These are phyloP conservation scores for Microctenopoma lineatum DNA, from an alignment of 2,797 vertebrate genomes.

Conservation along the genomic window DNA sequence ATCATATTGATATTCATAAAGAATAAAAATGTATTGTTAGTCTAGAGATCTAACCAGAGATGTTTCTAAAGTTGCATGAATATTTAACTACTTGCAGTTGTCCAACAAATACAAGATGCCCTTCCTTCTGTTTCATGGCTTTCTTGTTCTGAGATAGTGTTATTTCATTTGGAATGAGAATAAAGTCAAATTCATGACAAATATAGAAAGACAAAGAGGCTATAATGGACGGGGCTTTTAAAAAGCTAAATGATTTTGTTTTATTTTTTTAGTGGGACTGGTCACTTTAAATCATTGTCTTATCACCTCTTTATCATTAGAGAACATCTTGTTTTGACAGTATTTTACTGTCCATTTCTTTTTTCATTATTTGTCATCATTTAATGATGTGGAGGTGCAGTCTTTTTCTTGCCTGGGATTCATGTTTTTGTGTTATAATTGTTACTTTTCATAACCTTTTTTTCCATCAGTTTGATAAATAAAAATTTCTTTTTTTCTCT, in stretches of 20 bases:
- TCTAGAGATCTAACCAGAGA: conserved; percentile 94
- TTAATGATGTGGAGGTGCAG: conserved; percentile 30
- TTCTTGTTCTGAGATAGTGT: conserved; percentile 86
- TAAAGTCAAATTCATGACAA: conserved; percentile 78
- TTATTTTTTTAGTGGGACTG: conserved; percentile 74
- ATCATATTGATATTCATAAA: conserved; percentile 83
- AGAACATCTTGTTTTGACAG: conserved; percentile 56
- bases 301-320: conserved; percentile 40
- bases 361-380: conserved; percentile 54
- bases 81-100: conserved; percentile 93
- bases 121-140: conserved; percentile 87
- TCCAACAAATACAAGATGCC: conserved; percentile 87
- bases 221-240: conserved; percentile 75
- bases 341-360: conserved; percentile 72
- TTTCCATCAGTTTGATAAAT: conserved; percentile 92
- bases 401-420: conserved; percentile 47
- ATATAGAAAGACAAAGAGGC: conserved; percentile 85
- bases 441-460: conserved; percentile 80
- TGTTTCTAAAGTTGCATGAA: conserved; percentile 97
- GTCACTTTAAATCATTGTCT: conserved; percentile 52
- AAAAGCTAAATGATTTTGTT: conserved; percentile 81
- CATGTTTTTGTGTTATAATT: conserved; percentile 51
- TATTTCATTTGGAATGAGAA: conserved; percentile 80
- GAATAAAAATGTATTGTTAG: conserved; percentile 91
- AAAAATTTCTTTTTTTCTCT: conserved; percentile 80